Percentiles rank a stretch among this genome's conserved stretches.
Evolutionary conservation across 2,888 invertebrate species (phyloP).

Genomic region (Chorisops tibialis): DNA sequence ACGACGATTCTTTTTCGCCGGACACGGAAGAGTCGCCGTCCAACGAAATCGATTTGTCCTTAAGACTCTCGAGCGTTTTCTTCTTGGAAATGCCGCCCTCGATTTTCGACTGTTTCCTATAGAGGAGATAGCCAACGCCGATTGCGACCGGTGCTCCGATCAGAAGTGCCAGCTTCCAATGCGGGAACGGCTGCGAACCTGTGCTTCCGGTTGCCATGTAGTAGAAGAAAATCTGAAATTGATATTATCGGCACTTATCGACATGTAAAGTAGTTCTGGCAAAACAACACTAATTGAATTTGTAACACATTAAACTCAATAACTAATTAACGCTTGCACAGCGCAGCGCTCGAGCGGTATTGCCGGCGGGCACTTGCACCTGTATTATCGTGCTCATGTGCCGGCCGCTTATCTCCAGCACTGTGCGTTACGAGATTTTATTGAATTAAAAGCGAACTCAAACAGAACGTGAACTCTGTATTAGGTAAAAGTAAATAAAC

Average conservation of each 20-base stretch:
- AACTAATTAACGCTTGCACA: neutral
- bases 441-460: neutral
- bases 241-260: neutral
- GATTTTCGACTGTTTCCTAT: constrained; percentile 27
- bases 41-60: constrained; percentile 61
- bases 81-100: constrained; percentile 53
- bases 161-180: constrained; percentile 83
- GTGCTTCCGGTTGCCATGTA: constrained; percentile 40
- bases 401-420: too few relatives aligned
- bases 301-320: neutral
- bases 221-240: neutral
- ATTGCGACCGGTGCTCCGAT: constrained; percentile 80
- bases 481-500: constrained; percentile 2
- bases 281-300: neutral
- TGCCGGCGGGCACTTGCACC: neutral
- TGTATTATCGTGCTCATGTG: neutral
- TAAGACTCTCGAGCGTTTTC: constrained; percentile 55
- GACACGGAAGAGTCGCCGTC: constrained; percentile 48
- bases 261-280: neutral
- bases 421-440: neutral
- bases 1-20: constrained; percentile 54
- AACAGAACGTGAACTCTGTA: constrained; percentile 1
- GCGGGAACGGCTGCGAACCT: constrained; percentile 63
- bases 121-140: constrained; percentile 71
- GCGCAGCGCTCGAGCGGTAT: neutral